Evolutionary conservation across 1,140 invertebrate genomes (phyloP), one percentile per base, ranked within the genome.

Genomic region (Phymastichus coffea): DNA sequence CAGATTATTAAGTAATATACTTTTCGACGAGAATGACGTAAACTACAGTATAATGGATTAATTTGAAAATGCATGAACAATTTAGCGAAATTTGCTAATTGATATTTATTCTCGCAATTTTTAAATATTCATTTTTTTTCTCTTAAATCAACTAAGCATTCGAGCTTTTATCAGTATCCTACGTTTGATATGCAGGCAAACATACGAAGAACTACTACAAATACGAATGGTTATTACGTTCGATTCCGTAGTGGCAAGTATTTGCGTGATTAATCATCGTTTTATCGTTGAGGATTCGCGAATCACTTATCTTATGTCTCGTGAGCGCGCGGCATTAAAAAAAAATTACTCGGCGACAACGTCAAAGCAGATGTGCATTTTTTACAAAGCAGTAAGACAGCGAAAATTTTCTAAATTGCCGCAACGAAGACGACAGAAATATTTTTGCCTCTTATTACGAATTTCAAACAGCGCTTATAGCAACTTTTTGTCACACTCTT

Each of bases 381-480:
- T 63, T 66, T 64, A 46, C 65, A 20, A 59, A 46, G 48, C 49
- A n/a, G n/a, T n/a, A n/a, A n/a, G n/a, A n/a, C n/a, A n/a, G n/a
- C n/a, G n/a, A n/a, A n/a, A n/a, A n/a, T n/a, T n/a, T n/a, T n/a
- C n/a, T n/a, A n/a, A n/a, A n/a, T n/a, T n/a, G n/a, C n/a, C n/a
- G n/a, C n/a, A n/a, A n/a, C n/a, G n/a, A n/a, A n/a, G n/a, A n/a
- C n/a, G n/a, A n/a, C n/a, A n/a, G n/a, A n/a, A n/a, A n/a, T n/a
- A n/a, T n/a, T n/a, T n/a, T n/a, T n/a, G n/a, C n/a, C n/a, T n/a
- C n/a, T n/a, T n/a, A n/a, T n/a, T n/a, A n/a, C n/a, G n/a, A n/a
- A n/a, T n/a, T n/a, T n/a, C n/a, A n/a, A n/a, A n/a, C n/a, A n/a
- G n/a, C n/a, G n/a, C n/a, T n/a, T n/a, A n/a, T n/a, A n/a, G n/a